Evolutionary conservation across 2,113 vertebrate species (phyloP), one percentile per base, ranked within the genome.

Genomic region (Malurus cyaneus): DNA sequence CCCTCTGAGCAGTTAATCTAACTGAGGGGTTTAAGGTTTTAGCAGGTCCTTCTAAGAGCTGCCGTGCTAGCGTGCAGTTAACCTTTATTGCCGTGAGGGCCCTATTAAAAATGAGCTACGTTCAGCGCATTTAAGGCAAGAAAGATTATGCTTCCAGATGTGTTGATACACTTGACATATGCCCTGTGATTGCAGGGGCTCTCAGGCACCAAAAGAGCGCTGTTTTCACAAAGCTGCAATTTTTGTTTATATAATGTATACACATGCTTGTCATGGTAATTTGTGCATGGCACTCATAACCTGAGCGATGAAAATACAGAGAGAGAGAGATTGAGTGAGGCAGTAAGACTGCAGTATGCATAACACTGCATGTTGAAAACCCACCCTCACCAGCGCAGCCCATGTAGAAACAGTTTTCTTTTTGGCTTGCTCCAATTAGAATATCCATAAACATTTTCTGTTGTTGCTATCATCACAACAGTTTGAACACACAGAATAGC

Each of bases 21-120:
- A 80, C 74, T 71, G 94, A 94, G 91, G 86, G 72, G 73, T 95
- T 95, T 93, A 93, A 94, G 71, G 82, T 89, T 93, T 96, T 76
- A 94, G 64, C 93, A 89, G 92, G 80, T 95, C 88, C 65, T 91
- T 89, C 84, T 95, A 97, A 96, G 71, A 95, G 88, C 60, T 96
- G 74, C 54, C 0, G 0, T 88, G 78, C 81, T 67, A 54, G 71
- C 26, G 78, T 89, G 80, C 80, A 88, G 89, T 97, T 97, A 97
- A 96, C 94, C 88, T 95, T 96, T 96, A 95, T 92, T 96, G 94
- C 94, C 69, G 1, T 86, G 41, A 88, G 86, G 86, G 88, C 50
- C 78, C 79, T 86, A 93, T 97, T 97, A 96, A 90, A 93, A 95
- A 92, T 93, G 88, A 97, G 79, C 93, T 77, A 93, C 61, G 26